Evolutionary conservation across 2,888 invertebrate genomes (phyloP).

Genomic region (Penaeus monodon): DNA sequence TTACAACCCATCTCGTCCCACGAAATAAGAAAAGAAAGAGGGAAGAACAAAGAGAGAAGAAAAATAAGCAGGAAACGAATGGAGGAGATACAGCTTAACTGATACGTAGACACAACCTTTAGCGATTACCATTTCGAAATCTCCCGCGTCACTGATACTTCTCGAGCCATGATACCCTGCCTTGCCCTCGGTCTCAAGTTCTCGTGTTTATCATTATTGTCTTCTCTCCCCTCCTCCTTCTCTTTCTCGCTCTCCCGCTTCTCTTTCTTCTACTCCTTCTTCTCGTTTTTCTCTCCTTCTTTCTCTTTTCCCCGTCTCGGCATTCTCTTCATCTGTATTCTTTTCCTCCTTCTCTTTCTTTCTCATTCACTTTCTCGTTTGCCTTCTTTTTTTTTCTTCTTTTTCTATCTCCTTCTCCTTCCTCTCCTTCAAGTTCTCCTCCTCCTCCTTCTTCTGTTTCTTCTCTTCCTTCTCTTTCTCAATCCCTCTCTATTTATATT

Average conservation of each 20-base stretch:
- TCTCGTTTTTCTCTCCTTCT: neutral
- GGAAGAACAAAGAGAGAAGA: no score
- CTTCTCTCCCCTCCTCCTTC: neutral
- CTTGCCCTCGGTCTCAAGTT: constrained; percentile 1
- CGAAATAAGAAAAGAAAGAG: no score
- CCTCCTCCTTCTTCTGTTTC: neutral
- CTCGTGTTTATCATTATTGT: neutral
- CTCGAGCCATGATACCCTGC: neutral
- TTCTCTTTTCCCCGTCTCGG: neutral
- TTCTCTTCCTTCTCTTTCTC: no score
- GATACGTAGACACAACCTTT: no score
- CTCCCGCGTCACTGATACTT: neutral
- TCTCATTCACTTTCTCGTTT: neutral
- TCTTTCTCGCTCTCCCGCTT: neutral
- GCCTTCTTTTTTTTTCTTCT: neutral
- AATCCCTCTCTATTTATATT: no score
- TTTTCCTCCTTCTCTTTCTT: neutral
- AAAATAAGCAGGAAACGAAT: no score
- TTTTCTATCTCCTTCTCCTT: neutral
- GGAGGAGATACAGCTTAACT: no score
- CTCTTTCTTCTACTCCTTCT: neutral
- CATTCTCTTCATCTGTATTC: neutral
- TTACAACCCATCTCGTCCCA: no score
- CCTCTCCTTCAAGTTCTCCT: neutral
- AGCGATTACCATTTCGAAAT: neutral